Base-by-base conservation (phyloP, 2,113 vertebrate genomes). In the Aegotheles bennettii region DNA sequence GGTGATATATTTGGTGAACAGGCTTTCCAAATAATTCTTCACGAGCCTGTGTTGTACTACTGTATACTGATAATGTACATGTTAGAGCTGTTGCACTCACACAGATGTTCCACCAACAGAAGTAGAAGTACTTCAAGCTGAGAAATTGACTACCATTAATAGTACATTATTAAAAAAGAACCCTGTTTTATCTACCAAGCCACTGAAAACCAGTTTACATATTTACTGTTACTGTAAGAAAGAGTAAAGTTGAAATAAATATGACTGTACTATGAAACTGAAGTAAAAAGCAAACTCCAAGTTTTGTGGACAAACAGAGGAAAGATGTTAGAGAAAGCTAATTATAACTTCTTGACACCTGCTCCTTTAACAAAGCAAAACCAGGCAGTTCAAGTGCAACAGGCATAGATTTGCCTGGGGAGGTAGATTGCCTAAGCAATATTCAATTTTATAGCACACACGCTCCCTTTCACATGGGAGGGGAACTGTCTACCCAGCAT, bases 11-110 rank as follows among this genome's bases (percentile, higher is more conserved):
- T 84, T 82, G 42, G 56, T 91, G 82, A 90, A 77, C 9, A 61
- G 38, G 24, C 47, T 90, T 95, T 86, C 82, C 94, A 96, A 91
- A 68, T 84, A 93, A 71, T 59, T 87, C 76, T 88, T 75, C 77
- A 43, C 17, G 63, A 90, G 59, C 42, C 59, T 10, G 2, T 54
- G 23, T 33, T 45, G 29, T 53, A 63, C 67, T 84, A n/a, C 84
- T 79, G 42, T 50, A 24, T 68, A 43, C 31, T 70, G 65, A 84
- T 70, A 56, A 93, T 9, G 36, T 68, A 89, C 71, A 63, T 11
- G 24, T 73, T 36, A 63, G 59, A 89, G 63, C 68, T 59, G 21
- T 50, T 84, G 53, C 43, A 23, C 61, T 93, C 50, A 0, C 50
- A 65, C 73, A 95, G 78, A 87, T 90, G 64, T 95, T 69, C 74